Conservation (phyloP, 2,888 invertebrate species). For the Auanema sp. region DNA sequence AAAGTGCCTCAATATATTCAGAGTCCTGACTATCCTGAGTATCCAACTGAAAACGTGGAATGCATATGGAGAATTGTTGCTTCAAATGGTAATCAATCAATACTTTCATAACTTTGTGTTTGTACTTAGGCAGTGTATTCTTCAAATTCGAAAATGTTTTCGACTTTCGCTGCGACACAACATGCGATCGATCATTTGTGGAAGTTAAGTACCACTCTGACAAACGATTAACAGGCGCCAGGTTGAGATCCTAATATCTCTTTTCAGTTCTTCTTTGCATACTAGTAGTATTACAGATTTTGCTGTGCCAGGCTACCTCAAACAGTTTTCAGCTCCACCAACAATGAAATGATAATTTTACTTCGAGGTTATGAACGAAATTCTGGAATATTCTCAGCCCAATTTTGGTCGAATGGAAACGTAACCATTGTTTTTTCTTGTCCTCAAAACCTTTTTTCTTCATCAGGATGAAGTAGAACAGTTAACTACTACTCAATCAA, state of each 20-base stretch:
- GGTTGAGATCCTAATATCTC: conserved; percentile 17
- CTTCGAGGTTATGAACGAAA: conserved; percentile 47
- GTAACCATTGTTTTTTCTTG: background rate
- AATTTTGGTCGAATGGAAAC: conserved; percentile 49
- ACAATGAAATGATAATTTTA: conserved; percentile 55
- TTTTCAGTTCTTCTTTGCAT: background rate
- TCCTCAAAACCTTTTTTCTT: too few species aligned
- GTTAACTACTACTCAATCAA: conserved; percentile 14
- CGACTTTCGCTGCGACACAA: conserved; percentile 58
- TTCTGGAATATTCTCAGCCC: conserved; percentile 48
- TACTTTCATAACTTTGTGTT: background rate
- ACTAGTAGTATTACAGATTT: conserved; percentile 33
- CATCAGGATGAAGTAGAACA: background rate
- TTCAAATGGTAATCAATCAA: background rate
- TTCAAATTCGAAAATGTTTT: conserved; percentile 57
- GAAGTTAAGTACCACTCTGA: conserved; percentile 60
- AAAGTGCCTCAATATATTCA: conserved; percentile 36
- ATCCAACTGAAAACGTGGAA: conserved; percentile 43
- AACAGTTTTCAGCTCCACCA: conserved; percentile 47
- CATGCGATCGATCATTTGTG: conserved; percentile 61
- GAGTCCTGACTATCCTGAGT: conserved; percentile 49
- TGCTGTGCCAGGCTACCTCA: conserved; percentile 55
- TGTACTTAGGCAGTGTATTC: conserved; percentile 36
- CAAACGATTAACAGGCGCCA: conserved; percentile 57
- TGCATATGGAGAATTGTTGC: conserved; percentile 49